Evolutionary conservation across 2,797 vertebrate species (phyloP), one percentile per base, ranked within the genome.

Genomic region (Helostoma temminkii): DNA sequence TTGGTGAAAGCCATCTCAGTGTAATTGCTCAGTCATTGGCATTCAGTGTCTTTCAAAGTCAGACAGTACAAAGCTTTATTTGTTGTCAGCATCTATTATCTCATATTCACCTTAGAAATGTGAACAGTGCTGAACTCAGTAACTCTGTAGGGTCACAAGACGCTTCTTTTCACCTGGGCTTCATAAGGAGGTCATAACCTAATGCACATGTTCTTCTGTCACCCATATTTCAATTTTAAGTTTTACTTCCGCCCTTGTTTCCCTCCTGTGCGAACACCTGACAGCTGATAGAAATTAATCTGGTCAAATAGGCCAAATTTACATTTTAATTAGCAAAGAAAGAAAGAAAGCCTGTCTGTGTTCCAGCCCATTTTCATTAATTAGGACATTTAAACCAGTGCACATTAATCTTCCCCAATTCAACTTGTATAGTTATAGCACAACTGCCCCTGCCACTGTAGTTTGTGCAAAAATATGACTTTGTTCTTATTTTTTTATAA

Each of bases 291-390:
- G 50, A 66, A 39, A 71, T 52, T 0, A 59, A 84, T 85, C 46
- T 79, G 69, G 64, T 74, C 25, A 83, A 86, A 82, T 75, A 63
- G 75, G 74, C 15, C 77, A 74, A 45, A 66, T 70, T 41, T 64
- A 50, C 18, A 9, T 74, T 83, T 77, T 82, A 88, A 87, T 88
- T 82, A 88, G 75, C 57, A 24, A 21, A 26, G 24, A 69, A 55
- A 26, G 24, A 69, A 55, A 48, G 36, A 58, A 54, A 55, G 37
- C 39, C 34, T 5, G 22, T 70, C 66, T 66, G 55, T 56, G 60
- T 66, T 49, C 42, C 18, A 76, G 73, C 66, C 78, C 68, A 58
- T 39, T 76, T 88, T 71, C 24, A 80, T 78, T 85, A 85, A 86
- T 77, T 66, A 83, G 88, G 78, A 10, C 74, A 76, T 54, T 85